phyloP scores from a whole-genome alignment of 2,888 invertebrate species.

The Gonocerus acuteangulatus region DNA sequence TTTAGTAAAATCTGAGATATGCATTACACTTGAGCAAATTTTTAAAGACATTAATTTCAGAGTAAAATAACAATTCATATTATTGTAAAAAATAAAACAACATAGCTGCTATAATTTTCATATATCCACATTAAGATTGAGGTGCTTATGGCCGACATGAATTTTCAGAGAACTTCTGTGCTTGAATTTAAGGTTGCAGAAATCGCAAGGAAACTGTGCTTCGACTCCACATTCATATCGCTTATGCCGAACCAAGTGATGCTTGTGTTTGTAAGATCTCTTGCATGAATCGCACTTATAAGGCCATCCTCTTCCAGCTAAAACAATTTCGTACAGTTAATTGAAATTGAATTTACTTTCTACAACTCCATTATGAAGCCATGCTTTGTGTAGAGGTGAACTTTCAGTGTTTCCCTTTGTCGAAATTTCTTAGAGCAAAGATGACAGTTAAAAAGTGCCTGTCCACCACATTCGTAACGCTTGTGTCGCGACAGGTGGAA shows the following conservation, averaged over 20 bases:
- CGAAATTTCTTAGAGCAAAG: background rate
- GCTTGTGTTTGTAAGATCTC: conserved; percentile 17
- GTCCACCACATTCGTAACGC: background rate
- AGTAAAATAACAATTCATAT: no score
- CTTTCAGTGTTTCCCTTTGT: background rate
- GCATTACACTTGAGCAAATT: no score
- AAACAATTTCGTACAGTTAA: background rate
- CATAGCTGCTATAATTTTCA: no score
- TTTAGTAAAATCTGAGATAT: no score
- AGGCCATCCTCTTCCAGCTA: background rate
- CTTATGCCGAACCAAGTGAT: conserved; percentile 19
- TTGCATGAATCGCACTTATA: conserved; percentile 11
- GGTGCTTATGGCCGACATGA: conserved; percentile 16
- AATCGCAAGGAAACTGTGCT: conserved; percentile 12
- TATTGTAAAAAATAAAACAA: no score
- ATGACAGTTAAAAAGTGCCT: background rate
- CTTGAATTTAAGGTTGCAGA: conserved; percentile 1
- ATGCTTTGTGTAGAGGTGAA: background rate
- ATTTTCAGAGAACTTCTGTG: conserved; percentile 13
- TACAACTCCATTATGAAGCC: background rate
- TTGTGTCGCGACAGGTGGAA: background rate
- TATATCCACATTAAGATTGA: background rate
- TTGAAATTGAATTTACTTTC: no score
- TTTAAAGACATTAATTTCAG: no score
- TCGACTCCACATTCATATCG: conserved; percentile 23